phyloP scores from a whole-genome alignment of 2,113 vertebrate genomes.

The Phodopus roborovskii region DNA sequence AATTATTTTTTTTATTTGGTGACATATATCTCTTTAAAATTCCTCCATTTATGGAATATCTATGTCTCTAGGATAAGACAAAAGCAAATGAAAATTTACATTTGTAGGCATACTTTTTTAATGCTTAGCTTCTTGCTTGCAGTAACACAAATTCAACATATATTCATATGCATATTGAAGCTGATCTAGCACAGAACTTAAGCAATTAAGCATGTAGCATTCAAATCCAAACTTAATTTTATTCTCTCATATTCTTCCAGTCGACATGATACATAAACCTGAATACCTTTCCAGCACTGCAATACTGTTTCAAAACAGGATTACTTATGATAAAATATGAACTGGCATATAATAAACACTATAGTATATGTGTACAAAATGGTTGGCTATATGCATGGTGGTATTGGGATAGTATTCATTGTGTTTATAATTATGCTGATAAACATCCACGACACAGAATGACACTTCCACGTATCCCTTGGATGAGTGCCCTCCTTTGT shows the following conservation, averaged over 20 bases:
- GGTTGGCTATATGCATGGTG: background rate
- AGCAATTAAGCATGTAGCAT: background rate
- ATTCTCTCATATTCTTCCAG: background rate
- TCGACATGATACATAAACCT: background rate
- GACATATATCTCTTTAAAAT: background rate
- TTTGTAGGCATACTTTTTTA: background rate
- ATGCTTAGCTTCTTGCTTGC: background rate
- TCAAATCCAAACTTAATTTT: conserved; percentile 40
- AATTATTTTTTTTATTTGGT: conserved; percentile 31
- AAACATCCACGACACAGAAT: background rate
- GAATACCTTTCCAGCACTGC: background rate
- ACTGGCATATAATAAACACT: too few relatives aligned
- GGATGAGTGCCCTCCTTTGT: background rate
- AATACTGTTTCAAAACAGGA: background rate
- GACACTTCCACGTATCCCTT: background rate
- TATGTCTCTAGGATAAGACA: background rate
- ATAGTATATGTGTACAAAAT: background rate
- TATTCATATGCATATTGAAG: background rate
- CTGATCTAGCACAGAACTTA: background rate
- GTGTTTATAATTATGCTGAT: too few relatives aligned
- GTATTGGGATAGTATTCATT: fast-evolving
- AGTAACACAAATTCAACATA: conserved; percentile 12
- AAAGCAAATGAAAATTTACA: background rate
- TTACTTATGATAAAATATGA: background rate
- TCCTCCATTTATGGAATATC: background rate